Conservation (phyloP, 2,888 invertebrate genomes). For the Lysandra coridon region DNA sequence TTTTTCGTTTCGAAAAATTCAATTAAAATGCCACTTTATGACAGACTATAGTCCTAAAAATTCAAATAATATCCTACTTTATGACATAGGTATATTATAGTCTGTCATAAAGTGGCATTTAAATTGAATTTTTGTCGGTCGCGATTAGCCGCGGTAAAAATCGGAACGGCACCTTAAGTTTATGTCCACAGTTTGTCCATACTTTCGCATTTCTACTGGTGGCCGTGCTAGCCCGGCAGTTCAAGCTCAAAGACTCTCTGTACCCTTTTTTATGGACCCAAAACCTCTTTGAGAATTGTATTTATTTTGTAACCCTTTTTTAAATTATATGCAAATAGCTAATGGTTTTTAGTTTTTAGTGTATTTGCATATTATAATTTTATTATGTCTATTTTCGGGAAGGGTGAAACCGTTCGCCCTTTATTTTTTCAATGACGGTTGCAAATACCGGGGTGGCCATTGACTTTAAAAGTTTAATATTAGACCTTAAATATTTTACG, state of each 20-base stretch:
- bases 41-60: no score
- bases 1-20: no score
- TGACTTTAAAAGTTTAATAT: not conserved
- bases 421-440: not conserved
- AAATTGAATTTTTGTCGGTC: no score
- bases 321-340: constrained; percentile 17
- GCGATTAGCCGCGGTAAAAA: no score
- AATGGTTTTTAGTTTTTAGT: not conserved
- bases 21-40: no score
- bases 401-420: constrained; percentile 14
- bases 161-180: no score
- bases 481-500: not conserved
- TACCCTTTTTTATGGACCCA: constrained; percentile 10
- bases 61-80: no score
- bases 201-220: no score
- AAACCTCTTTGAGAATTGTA: not conserved
- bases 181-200: no score
- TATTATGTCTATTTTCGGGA: constrained; percentile 19
- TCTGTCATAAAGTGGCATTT: no score
- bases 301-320: constrained; percentile 28
- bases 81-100: no score
- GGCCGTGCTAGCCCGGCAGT: no score
- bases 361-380: constrained; percentile 29
- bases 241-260: not conserved
- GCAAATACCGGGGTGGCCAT: constrained; percentile 3